Evolutionary conservation across 2,797 vertebrate species (phyloP), one percentile per base, ranked within the genome.

Genomic region (Sebastes iracundus): DNA sequence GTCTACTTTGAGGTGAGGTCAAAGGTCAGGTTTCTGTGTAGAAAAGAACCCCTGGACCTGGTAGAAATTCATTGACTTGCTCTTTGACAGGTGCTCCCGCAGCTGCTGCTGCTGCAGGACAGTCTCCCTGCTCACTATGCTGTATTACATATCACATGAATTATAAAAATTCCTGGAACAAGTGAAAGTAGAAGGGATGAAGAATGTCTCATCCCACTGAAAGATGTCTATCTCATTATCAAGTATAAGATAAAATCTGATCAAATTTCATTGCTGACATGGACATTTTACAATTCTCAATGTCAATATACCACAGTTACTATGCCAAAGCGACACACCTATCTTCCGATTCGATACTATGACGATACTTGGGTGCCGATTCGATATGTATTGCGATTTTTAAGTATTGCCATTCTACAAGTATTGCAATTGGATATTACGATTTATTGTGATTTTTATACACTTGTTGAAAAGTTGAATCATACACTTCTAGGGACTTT

Each of bases 141-240:
- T 59, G 42, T 61, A 27, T 73, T 35, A 61, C 67, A 72, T 60
- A 79, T 68, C 35, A 23, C 38, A 84, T 85, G 23, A 84, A 86
- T 84, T 79, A 82, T 81, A 22, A 74, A 88, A 80, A 72, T 12
- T 71, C 72, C 69, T 33, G 23, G 13, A 71, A 65, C 30, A 75
- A 67, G 38, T 58, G 9, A 64, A 63, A 49, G 49, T 20, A 70
- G 32, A 62, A 59, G 30, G 61, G 27, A 68, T 65, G 20, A 18
- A 72, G 55, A 58, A 1, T 1, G 32, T 61, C 38, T 42, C 35
- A 60, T 58, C 30, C n/a, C 22, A 30, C 7, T 72, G 16, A 63
- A 59, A 64, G 42, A 58, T 13, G 11, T 42, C 55, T 25, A 25
- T 42, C 33, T 30, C 52, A 27, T 63, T 75, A 61, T 74, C 11